A percentile compares a stretch with the other conserved stretches of the same genome.
phyloP scores from a whole-genome alignment of 2,797 vertebrate genomes.

The Lerista edwardsae region DNA sequence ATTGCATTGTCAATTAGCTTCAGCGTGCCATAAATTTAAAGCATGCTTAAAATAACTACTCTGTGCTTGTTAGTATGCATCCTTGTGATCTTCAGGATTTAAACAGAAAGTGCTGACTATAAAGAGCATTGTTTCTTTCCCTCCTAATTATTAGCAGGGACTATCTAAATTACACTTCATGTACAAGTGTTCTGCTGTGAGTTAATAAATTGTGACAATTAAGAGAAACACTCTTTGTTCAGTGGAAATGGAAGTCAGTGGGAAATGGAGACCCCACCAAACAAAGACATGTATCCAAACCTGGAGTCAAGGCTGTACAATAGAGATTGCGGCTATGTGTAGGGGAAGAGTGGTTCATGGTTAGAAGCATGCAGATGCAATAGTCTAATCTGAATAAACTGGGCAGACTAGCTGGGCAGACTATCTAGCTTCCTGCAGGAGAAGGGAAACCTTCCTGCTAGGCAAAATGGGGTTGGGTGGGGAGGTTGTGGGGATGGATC shows the following conservation, averaged over 20 bases:
- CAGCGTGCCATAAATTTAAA: slow-evolving; percentile 42
- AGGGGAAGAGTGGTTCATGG: neutral
- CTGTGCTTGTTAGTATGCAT: slow-evolving; percentile 23
- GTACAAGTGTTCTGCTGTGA: neutral
- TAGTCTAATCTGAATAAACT: neutral
- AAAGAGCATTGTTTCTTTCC: slow-evolving; percentile 26
- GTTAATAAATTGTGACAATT: slow-evolving; percentile 43
- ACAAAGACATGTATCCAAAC: neutral
- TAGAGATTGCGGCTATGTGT: neutral
- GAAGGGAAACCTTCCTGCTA: too few species aligned
- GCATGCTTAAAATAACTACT: slow-evolving; percentile 44
- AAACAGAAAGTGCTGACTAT: slow-evolving; percentile 40
- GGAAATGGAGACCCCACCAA: neutral
- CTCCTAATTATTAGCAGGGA: slow-evolving; percentile 29
- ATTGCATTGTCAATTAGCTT: slow-evolving; percentile 54
- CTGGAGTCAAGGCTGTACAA: neutral
- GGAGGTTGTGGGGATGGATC: too few species aligned
- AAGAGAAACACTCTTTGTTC: slow-evolving; percentile 21
- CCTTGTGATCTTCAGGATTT: slow-evolving; percentile 38
- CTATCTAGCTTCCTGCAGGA: too few species aligned
- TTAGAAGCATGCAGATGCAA: neutral
- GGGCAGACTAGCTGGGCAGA: too few species aligned
- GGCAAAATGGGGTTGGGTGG: too few species aligned
- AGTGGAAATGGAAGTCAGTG: slow-evolving; percentile 4
- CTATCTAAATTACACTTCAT: slow-evolving; percentile 28